These are phyloP conservation scores for Hoplodrina ambigua DNA, from an alignment of 2,888 invertebrate species.

Conservation along the genomic window DNA sequence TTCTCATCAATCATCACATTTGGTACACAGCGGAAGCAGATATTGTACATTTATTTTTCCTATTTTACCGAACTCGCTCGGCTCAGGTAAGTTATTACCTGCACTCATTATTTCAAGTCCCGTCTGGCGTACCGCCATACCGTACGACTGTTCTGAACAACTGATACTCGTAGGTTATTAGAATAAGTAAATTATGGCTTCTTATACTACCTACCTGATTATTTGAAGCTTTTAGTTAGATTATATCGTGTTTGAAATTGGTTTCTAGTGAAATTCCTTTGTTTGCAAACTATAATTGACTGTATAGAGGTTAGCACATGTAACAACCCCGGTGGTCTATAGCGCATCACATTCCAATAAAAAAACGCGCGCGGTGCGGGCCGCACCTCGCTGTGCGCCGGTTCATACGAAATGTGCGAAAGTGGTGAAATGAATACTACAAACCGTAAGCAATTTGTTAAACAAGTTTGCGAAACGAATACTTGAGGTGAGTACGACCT, in stretches of 20 bases:
- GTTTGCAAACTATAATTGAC: background rate
- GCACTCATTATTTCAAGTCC: conserved; percentile 27
- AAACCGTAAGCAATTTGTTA: no score
- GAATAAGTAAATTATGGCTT: conserved; percentile 5
- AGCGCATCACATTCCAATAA: no score
- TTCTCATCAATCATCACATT: conserved; percentile 66
- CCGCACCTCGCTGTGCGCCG: no score
- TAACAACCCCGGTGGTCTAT: no score
- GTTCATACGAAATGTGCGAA: no score
- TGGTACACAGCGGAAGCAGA: conserved; percentile 61
- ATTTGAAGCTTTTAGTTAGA: conserved; percentile 1
- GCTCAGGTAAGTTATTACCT: conserved; percentile 38
- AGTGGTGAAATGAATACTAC: no score
- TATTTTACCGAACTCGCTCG: conserved; percentile 32
- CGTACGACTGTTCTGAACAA: conserved; percentile 3
- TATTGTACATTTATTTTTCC: conserved; percentile 58
- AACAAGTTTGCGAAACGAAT: no score
- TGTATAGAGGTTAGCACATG: no score
- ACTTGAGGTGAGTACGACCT: background rate
- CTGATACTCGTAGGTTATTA: conserved; percentile 3
- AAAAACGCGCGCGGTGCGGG: no score
- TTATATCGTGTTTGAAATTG: background rate
- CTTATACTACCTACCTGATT: background rate
- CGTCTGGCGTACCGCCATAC: conserved; percentile 1
- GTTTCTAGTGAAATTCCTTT: background rate